These are phyloP conservation scores for Larimichthys crocea DNA, from an alignment of 2,113 vertebrate species.

Conservation along the genomic window DNA sequence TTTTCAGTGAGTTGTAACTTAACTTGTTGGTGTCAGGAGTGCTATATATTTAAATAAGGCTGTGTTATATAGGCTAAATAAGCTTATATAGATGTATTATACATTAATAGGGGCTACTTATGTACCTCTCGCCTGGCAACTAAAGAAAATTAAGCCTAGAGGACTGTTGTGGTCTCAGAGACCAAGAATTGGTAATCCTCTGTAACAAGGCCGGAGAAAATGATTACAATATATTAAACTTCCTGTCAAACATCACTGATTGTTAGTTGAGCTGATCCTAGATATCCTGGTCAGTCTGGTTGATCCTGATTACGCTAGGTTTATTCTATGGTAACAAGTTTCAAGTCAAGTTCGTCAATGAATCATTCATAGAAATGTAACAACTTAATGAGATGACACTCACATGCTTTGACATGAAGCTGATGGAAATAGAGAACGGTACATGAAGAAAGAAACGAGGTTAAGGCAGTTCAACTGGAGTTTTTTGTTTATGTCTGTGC, in stretches of 20 bases:
- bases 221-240: background rate
- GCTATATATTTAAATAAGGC: background rate
- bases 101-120: background rate
- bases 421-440: background rate
- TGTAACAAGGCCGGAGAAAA: too few relatives aligned
- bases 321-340: background rate
- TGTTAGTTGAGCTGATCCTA: background rate
- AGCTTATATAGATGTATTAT: background rate
- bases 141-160: background rate
- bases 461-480: too few relatives aligned
- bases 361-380: background rate
- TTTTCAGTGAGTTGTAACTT: background rate
- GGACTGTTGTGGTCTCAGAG: background rate
- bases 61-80: background rate
- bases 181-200: too few relatives aligned
- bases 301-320: slow-evolving; percentile 5
- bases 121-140: background rate
- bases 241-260: background rate
- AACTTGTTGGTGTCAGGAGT: background rate
- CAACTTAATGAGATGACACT: background rate
- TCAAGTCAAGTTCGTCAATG: background rate
- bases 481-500: background rate
- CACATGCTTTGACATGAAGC: background rate
- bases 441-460: background rate
- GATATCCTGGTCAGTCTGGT: background rate